Evolutionary conservation across 1,140 invertebrate species (phyloP), one percentile per base, ranked within the genome.

Genomic region (Neelides sp.): DNA sequence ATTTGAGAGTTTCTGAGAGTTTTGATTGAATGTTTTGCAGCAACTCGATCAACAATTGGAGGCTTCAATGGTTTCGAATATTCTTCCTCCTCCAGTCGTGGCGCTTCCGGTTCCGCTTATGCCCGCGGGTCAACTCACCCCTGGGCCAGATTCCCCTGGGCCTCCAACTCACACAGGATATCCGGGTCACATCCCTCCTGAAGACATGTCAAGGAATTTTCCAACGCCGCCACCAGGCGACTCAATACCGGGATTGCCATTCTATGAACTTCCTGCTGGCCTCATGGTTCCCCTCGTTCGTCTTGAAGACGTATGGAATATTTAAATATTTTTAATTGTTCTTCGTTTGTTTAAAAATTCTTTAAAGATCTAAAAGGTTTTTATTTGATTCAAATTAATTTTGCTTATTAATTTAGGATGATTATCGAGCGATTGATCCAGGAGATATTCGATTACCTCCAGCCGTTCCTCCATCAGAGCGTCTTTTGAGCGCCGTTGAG

Each of bases 191-290:
- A 26, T 36, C 26, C 50, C 30, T 34, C 50, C 2, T 28, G 15
- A 13, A 26, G n/a, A 8, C 1, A 24, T 35, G 2, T 8, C 27
- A 2, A 37, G 15, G 26, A 32, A 44, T 12, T 85, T 86, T 65
- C 53, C 67, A 61, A 61, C 71, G 53, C 53, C 65, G 50, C 64
- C 75, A 44, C 82, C 86, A 58, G 83, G 87, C 57, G 64, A 66
- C 23, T 68, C 88, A 43, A 78, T 91, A 68, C 91, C 91, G 12
- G 83, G 83, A 46, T 81, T 91, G 55, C 91, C 92, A 41, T 98
- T 97, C 66, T 97, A 85, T 67, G 93, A 98, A 65, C 71, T 97
- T 45, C 94, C 94, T 13, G 92, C 92, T 55, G 92, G 90, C 44
- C 70, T 97, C 1, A 95, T 96, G 81, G 88, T 91, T 27, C 87